phyloP scores from a whole-genome alignment of 2,113 vertebrate genomes.

The Scalopus aquaticus region DNA sequence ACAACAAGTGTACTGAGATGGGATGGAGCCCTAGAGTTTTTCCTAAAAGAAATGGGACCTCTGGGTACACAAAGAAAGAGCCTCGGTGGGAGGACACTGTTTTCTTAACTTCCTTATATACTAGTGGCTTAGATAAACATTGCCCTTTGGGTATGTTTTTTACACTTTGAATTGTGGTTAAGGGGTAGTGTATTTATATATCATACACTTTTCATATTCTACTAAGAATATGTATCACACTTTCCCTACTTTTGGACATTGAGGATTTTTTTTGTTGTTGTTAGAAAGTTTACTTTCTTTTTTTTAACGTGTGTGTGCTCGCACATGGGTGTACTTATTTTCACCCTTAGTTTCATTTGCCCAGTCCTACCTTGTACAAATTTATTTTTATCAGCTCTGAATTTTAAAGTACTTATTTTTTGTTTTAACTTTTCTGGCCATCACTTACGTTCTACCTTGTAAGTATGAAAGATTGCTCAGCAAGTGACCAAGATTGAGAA shows the following conservation, averaged over 20 bases:
- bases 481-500: neutral
- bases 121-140: neutral
- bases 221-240: neutral
- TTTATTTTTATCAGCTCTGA: neutral
- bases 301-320: no score
- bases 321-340: neutral
- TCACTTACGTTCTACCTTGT: neutral
- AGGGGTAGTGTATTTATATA: neutral
- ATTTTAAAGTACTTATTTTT: neutral
- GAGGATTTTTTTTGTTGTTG: neutral
- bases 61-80: neutral
- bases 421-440: neutral
- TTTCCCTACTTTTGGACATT: neutral
- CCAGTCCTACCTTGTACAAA: neutral
- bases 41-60: neutral
- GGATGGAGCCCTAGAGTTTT: neutral
- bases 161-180: neutral
- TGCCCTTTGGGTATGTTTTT: neutral
- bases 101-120: neutral
- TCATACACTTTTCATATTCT: neutral
- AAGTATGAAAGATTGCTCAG: slow-evolving; percentile 10
- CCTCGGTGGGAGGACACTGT: neutral
- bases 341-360: slow-evolving; percentile 8
- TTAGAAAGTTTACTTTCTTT: slow-evolving; percentile 5
- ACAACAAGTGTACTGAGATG: neutral